Evolutionary conservation across 2,888 invertebrate genomes (phyloP).

Genomic region (Oegoconia quadripuncta): DNA sequence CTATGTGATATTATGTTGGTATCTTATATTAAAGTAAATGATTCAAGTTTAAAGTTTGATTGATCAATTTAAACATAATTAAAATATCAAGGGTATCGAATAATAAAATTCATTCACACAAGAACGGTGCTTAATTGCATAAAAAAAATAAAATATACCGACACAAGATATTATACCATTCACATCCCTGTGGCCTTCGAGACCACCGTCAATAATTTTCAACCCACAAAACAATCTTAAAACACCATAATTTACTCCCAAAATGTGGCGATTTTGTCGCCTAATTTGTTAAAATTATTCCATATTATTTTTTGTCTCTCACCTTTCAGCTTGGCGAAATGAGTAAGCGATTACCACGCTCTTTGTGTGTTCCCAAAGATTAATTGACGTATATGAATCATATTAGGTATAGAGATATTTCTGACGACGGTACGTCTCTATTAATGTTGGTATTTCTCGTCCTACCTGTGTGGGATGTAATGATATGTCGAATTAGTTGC

Average conservation of each 20-base stretch:
- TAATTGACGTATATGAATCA: constrained; percentile 61
- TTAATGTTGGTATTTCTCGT: constrained; percentile 49
- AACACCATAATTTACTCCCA: constrained; percentile 55
- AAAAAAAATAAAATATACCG: background rate
- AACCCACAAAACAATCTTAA: constrained; percentile 49
- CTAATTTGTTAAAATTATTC: constrained; percentile 70
- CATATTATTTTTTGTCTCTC: constrained; percentile 36
- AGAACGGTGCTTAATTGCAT: background rate
- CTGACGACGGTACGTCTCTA: constrained; percentile 51
- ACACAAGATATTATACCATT: constrained; percentile 39
- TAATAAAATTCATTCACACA: background rate
- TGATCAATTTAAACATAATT: too few species aligned
- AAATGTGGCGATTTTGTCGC: constrained; percentile 72
- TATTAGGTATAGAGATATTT: constrained; percentile 40
- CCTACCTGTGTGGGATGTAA: constrained; percentile 57
- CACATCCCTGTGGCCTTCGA: constrained; percentile 28
- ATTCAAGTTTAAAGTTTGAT: too few species aligned
- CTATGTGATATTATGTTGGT: too few species aligned
- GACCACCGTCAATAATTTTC: constrained; percentile 52
- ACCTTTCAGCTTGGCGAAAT: constrained; percentile 56
- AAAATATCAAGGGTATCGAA: too few species aligned
- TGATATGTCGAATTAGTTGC: constrained; percentile 49
- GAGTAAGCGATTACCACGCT: constrained; percentile 65
- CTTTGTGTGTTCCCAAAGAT: constrained; percentile 61
- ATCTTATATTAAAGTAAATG: too few species aligned